Percentiles rank a stretch among this genome's conserved stretches.
phyloP scores from a whole-genome alignment of 2,888 invertebrate genomes.

The Orthonevra nobilis region DNA sequence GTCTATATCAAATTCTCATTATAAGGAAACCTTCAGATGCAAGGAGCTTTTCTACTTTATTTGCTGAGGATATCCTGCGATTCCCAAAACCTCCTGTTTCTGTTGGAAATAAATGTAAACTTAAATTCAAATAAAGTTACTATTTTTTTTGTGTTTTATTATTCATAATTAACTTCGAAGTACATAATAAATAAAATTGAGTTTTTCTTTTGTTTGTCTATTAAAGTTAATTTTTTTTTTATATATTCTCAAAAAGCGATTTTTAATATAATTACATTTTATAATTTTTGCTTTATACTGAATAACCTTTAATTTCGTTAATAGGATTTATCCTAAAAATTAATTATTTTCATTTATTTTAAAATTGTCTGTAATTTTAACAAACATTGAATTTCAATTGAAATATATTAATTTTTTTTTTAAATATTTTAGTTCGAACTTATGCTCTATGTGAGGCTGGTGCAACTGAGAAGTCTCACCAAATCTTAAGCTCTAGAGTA shows the following conservation, averaged over 20 bases:
- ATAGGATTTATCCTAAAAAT: slow-evolving; percentile 11
- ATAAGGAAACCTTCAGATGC: too few relatives aligned
- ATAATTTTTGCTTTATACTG: slow-evolving; percentile 25
- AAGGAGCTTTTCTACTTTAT: too few relatives aligned
- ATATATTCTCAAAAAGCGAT: slow-evolving; percentile 40
- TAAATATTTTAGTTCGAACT: slow-evolving; percentile 38
- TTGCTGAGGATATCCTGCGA: too few relatives aligned
- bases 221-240: slow-evolving; percentile 19
- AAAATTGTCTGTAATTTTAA: too few relatives aligned
- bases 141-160: slow-evolving; percentile 21
- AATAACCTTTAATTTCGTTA: slow-evolving; percentile 18
- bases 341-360: not conserved
- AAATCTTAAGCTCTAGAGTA: slow-evolving; percentile 43
- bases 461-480: slow-evolving; percentile 19
- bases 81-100: too few relatives aligned
- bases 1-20: too few relatives aligned
- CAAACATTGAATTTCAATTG: too few relatives aligned
- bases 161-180: slow-evolving; percentile 59
- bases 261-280: slow-evolving; percentile 44
- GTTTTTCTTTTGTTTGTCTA: slow-evolving; percentile 16
- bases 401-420: slow-evolving; percentile 21
- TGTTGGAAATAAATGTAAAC: too few relatives aligned
- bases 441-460: slow-evolving; percentile 38
- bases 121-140: not conserved
- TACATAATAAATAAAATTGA: slow-evolving; percentile 57